Conservation (phyloP, 2,888 invertebrate species). For the Campoplex capitator region DNA sequence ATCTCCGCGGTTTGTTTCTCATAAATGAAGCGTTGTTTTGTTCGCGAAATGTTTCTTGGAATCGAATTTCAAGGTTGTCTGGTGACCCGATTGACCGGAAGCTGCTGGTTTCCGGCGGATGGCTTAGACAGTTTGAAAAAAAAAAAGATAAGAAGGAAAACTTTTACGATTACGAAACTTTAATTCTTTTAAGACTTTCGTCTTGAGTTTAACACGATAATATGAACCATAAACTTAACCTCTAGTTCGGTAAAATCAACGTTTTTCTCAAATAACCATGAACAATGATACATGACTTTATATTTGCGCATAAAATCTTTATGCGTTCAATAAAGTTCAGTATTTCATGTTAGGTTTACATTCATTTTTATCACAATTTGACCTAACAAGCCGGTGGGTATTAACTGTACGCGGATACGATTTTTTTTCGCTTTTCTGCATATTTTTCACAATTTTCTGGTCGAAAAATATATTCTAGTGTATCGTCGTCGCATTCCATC, state of each 20-base stretch:
- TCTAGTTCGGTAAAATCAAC: neutral
- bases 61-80: neutral
- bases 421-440: neutral
- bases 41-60: neutral
- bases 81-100: neutral
- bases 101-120: neutral
- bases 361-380: constrained; percentile 6
- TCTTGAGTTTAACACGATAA: constrained; percentile 1
- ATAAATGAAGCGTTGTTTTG: neutral
- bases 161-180: constrained; percentile 9
- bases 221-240: neutral
- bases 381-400: neutral
- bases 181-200: constrained; percentile 3
- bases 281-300: neutral
- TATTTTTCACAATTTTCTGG: neutral
- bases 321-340: neutral
- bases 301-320: neutral
- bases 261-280: neutral
- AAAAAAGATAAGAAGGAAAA: neutral
- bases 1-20: neutral
- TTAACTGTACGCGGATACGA: neutral
- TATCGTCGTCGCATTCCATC: neutral
- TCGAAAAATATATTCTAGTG: constrained; percentile 28
- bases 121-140: neutral
- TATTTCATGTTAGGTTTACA: constrained; percentile 10